Evolutionary conservation across 2,888 invertebrate genomes (phyloP).

Genomic region (Lasioglossum villosulum): DNA sequence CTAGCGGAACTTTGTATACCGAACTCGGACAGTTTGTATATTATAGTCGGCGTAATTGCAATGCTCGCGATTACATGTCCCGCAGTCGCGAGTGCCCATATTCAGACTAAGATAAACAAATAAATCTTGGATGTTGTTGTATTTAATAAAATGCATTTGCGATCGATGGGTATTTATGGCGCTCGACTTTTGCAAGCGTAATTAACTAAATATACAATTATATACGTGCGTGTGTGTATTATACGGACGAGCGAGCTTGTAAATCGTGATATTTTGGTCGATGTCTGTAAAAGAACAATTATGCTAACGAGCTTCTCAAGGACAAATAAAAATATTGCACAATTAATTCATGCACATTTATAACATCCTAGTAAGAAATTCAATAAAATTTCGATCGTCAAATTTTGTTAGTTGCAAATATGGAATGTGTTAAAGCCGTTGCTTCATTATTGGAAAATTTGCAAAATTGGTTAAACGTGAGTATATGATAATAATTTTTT

Average conservation of each 20-base stretch:
- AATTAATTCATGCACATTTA: constrained; percentile 36
- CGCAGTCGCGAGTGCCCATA: not conserved
- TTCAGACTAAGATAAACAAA: not conserved
- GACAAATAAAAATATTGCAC: constrained; percentile 55
- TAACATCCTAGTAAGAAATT: not conserved
- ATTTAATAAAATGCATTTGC: constrained; percentile 40
- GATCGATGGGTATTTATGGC: constrained; percentile 37
- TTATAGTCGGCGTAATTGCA: constrained; percentile 8
- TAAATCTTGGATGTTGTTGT: constrained; percentile 12
- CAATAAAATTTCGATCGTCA: not conserved
- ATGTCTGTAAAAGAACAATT: constrained; percentile 42
- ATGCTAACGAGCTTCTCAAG: constrained; percentile 63
- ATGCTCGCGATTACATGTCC: constrained; percentile 1
- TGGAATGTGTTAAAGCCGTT: not conserved
- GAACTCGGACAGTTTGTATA: not conserved
- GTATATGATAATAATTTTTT: not conserved
- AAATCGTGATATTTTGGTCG: constrained; percentile 32
- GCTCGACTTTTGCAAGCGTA: constrained; percentile 29
- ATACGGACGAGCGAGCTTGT: constrained; percentile 26
- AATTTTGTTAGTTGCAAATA: not conserved
- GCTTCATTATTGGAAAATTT: not conserved
- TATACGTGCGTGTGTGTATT: constrained; percentile 41
- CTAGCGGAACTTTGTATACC: constrained; percentile 36
- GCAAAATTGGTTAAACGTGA: not conserved
- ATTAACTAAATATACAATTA: constrained; percentile 38